Evolutionary conservation across 2,113 vertebrate genomes (phyloP).

Genomic region (Cygnus atratus): DNA sequence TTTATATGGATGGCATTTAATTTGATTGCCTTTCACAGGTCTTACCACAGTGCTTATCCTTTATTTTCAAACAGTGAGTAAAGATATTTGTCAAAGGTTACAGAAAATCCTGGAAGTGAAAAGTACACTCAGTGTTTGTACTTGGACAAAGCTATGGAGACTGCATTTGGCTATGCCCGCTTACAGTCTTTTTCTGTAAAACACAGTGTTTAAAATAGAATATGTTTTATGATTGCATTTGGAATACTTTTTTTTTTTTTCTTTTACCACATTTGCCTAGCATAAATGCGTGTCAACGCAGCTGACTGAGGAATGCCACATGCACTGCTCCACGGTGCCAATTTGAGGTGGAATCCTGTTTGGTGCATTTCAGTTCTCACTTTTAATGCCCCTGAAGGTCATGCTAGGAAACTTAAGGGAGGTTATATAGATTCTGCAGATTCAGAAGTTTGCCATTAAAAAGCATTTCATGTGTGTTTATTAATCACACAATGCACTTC

Average conservation of each 20-base stretch:
- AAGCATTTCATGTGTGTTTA: background rate
- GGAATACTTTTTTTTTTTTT: background rate
- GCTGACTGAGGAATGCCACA: background rate
- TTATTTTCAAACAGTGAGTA: conserved; percentile 35
- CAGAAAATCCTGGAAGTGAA: conserved; percentile 34
- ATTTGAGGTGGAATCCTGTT: background rate
- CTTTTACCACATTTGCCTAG: background rate
- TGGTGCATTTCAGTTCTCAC: background rate
- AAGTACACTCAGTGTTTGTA: background rate
- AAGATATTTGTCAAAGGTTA: conserved; percentile 23
- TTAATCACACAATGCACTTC: background rate
- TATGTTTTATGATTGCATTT: background rate
- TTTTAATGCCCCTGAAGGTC: background rate
- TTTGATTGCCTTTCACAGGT: conserved; percentile 23
- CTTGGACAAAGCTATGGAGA: background rate
- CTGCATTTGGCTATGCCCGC: background rate
- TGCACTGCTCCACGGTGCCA: background rate
- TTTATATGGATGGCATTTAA: conserved; percentile 32
- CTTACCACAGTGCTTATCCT: conserved; percentile 8
- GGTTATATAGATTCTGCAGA: background rate
- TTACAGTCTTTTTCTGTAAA: background rate
- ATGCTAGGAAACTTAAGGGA: background rate
- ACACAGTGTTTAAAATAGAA: background rate
- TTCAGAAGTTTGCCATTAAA: background rate
- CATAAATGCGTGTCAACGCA: background rate